Evolutionary conservation across 2,888 invertebrate genomes (phyloP), one percentile per base, ranked within the genome.

Genomic region (Acronicta psi): DNA sequence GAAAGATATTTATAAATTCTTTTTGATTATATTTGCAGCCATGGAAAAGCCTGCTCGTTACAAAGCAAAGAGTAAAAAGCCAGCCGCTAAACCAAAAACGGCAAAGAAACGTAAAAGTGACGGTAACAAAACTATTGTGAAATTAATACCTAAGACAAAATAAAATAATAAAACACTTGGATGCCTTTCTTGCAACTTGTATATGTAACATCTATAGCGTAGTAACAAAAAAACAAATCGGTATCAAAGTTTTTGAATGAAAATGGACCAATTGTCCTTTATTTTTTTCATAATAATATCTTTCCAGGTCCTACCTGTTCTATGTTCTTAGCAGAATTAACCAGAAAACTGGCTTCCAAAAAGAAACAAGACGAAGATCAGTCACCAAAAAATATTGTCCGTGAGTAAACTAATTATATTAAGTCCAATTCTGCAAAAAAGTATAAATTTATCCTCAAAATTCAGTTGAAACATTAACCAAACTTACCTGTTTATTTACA

Each of bases 261-360:
- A n/a, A n/a, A n/a, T n/a, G n/a, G n/a, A n/a, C n/a, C n/a, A n/a
- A n/a, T n/a, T n/a, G n/a, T n/a, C n/a, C n/a, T n/a, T 20, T 5
- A 20, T 2, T 20, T 20, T 4, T 20, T 20, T 20, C 5, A 20
- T 2, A 20, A 20, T 20, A 5, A 2, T 2, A 4, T 5, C 5
- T 20, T n/a, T 18, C 13, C 60, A 93, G 93, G 92, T 29, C 88
- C 91, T 46, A 85, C 89, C 10, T 93, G 93, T 75, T 91, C 92
- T 13, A 91, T 90, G 89, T 93, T 93, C 69, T 79, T 94, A 44
- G 83, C 89, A 13, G 92, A 92, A 61, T 67, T 93, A 51, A 85
- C 90, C 9, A 85, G 82, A 76, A 92, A 87, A 75, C 73, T 92
- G 55, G 87, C 87, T 6, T 77, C 77, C 2, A 91, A 85, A 73